These are phyloP conservation scores for Dermatemys mawii DNA, from an alignment of 2,113 vertebrate species.

Conservation along the genomic window DNA sequence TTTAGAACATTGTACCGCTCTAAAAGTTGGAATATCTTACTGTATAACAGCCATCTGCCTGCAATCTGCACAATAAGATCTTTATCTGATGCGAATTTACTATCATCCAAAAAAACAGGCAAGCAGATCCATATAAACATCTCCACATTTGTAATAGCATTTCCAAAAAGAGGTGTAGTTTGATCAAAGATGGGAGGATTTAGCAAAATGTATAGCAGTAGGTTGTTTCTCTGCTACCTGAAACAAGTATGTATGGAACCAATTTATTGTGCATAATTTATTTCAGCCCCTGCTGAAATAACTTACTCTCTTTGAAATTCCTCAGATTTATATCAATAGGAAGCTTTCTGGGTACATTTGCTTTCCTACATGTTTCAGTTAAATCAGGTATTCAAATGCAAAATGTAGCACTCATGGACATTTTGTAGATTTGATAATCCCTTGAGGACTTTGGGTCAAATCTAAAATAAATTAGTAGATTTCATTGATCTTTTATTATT, in stretches of 20 bases:
- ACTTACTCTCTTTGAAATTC: not conserved
- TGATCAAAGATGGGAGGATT: slow-evolving; percentile 59
- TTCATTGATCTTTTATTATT: not conserved
- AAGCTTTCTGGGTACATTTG: not conserved
- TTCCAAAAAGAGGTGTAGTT: slow-evolving; percentile 18
- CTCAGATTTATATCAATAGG: not conserved
- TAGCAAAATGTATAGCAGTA: slow-evolving; percentile 59
- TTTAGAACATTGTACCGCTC: not conserved
- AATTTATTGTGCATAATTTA: slow-evolving; percentile 71
- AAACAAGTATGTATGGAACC: slow-evolving; percentile 55
- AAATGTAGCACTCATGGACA: not conserved
- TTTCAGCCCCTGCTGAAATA: slow-evolving; percentile 40
- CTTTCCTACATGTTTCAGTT: not conserved
- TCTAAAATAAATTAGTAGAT: slow-evolving; percentile 10
- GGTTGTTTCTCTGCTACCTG: slow-evolving; percentile 51
- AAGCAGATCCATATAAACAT: not conserved
- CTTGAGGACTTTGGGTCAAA: not conserved
- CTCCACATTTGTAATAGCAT: slow-evolving; percentile 2
- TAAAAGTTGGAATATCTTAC: not conserved
- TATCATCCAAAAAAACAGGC: not conserved
- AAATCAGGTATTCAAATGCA: not conserved
- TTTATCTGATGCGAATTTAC: not conserved
- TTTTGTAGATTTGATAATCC: slow-evolving; percentile 21
- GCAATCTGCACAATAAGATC: not conserved
- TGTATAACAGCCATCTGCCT: not conserved